phyloP scores from a whole-genome alignment of 2,113 vertebrate species.

The Cochlearius cochlearius region DNA sequence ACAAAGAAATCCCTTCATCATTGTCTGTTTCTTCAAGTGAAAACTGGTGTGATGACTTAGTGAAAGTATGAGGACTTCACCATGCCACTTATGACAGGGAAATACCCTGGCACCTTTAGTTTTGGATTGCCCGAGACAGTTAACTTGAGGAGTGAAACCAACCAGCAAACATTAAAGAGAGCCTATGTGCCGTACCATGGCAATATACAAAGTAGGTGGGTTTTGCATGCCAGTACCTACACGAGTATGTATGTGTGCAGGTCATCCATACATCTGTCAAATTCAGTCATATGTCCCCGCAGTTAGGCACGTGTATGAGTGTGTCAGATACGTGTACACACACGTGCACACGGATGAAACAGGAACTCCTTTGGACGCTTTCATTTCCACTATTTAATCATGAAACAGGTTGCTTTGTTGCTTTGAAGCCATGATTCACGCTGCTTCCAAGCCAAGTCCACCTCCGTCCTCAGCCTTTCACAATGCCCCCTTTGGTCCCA shows the following conservation, averaged over 20 bases:
- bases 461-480: background rate
- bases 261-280: background rate
- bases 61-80: background rate
- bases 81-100: background rate
- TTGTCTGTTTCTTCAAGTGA: background rate
- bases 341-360: accelerated
- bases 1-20: background rate
- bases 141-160: background rate
- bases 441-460: background rate
- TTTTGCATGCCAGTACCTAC: background rate
- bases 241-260: background rate
- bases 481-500: background rate
- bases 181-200: accelerated
- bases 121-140: background rate
- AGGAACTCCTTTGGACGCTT: background rate
- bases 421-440: background rate
- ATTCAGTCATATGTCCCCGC: background rate
- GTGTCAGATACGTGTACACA: background rate
- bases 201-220: background rate
- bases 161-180: background rate
- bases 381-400: background rate
- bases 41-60: background rate
- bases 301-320: accelerated
- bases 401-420: background rate
- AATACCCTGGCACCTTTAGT: background rate